These are phyloP conservation scores for Drosophila neocordata DNA, from an alignment of 1,140 invertebrate genomes.

Conservation along the genomic window DNA sequence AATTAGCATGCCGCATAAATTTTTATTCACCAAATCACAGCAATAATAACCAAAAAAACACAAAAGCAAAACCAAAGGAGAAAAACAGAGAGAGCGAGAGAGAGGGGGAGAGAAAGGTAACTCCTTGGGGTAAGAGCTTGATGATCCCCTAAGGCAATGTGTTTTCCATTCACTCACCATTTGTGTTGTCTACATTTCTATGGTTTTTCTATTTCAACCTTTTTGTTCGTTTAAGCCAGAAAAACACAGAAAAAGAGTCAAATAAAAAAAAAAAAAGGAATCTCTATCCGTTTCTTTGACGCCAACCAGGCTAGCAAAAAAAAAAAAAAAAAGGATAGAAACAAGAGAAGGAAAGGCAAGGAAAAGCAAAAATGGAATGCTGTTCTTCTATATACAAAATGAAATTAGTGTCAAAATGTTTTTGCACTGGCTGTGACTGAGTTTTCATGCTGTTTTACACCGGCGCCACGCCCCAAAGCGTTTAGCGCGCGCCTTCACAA, in stretches of 20 bases:
- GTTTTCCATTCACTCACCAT: slow-evolving; percentile 66
- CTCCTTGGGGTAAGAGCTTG: slow-evolving; percentile 20
- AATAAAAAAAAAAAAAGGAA: slow-evolving; percentile 16
- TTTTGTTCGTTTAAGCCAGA: slow-evolving; percentile 58
- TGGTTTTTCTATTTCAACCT: slow-evolving; percentile 76
- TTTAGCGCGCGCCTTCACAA: slow-evolving; percentile 72
- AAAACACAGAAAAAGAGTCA: slow-evolving; percentile 38
- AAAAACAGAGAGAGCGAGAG: too few relatives aligned
- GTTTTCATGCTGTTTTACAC: slow-evolving; percentile 79
- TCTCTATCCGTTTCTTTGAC: slow-evolving; percentile 58
- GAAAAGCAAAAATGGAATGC: slow-evolving; percentile 51
- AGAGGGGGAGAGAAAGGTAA: not conserved
- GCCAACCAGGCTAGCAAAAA: slow-evolving; percentile 52
- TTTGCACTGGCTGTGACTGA: slow-evolving; percentile 77
- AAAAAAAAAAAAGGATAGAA: slow-evolving; percentile 19
- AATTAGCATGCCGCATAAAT: slow-evolving; percentile 67
- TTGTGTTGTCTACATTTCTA: slow-evolving; percentile 72
- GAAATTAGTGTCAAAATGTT: slow-evolving; percentile 81
- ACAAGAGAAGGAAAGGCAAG: slow-evolving; percentile 16
- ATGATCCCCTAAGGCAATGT: slow-evolving; percentile 57
- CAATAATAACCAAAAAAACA: slow-evolving; percentile 41
- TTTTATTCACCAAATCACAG: slow-evolving; percentile 68
- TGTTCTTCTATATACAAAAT: slow-evolving; percentile 78
- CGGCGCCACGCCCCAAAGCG: slow-evolving; percentile 75
- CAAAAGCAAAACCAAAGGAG: slow-evolving; percentile 47